These are phyloP conservation scores for Macrobrachium nipponense DNA, from an alignment of 1,140 invertebrate species.

Conservation along the genomic window DNA sequence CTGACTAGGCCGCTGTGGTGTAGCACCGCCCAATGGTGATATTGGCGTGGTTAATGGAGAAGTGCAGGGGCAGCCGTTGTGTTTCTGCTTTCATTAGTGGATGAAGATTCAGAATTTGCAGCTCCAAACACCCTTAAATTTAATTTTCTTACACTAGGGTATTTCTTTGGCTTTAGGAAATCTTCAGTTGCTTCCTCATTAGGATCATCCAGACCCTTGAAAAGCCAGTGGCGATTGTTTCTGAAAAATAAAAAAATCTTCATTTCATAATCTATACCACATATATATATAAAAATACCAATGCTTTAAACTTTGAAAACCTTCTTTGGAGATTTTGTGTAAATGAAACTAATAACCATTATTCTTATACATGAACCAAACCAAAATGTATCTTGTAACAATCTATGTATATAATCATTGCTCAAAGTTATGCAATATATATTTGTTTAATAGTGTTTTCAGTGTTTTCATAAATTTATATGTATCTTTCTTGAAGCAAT, in stretches of 20 bases:
- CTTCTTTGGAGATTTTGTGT: too few relatives aligned
- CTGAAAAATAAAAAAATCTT: neutral
- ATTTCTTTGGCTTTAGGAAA: slow-evolving; percentile 70
- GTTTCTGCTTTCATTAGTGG: slow-evolving; percentile 2
- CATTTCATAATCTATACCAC: neutral
- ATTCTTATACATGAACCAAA: too few relatives aligned
- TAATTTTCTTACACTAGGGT: slow-evolving; percentile 73
- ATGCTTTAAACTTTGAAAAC: too few relatives aligned
- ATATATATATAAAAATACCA: neutral
- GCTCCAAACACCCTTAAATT: slow-evolving; percentile 67
- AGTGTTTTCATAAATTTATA: too few relatives aligned
- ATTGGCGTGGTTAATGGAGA: slow-evolving; percentile 53
- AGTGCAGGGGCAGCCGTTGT: slow-evolving; percentile 1
- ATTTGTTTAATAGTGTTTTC: too few relatives aligned
- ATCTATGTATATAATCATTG: too few relatives aligned
- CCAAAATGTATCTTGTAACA: too few relatives aligned
- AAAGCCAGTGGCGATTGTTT: slow-evolving; percentile 66
- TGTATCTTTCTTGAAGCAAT: too few relatives aligned
- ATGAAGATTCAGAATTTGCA: slow-evolving; percentile 23
- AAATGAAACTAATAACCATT: too few relatives aligned
- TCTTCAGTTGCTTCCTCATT: slow-evolving; percentile 67
- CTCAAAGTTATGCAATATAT: too few relatives aligned
- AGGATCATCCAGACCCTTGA: slow-evolving; percentile 73
- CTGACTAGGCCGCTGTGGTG: slow-evolving; percentile 17
- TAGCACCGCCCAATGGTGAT: slow-evolving; percentile 23